These are phyloP conservation scores for Nothobranchius kuhntae DNA, from an alignment of 2,113 vertebrate genomes.

Conservation along the genomic window DNA sequence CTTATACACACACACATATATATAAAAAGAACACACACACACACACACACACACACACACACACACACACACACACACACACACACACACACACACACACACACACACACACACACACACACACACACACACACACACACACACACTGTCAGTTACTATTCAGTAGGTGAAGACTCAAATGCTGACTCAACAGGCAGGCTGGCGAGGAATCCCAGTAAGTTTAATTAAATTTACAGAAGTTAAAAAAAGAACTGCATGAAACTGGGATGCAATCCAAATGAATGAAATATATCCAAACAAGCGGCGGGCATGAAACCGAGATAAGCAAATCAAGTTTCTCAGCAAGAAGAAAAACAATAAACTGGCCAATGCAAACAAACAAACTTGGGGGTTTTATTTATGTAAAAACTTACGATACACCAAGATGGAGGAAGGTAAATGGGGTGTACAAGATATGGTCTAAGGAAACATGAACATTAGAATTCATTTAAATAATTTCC, in stretches of 20 bases:
- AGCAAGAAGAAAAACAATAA: neutral
- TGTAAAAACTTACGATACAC: neutral
- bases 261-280: neutral
- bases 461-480: neutral
- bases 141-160: constrained; percentile 21
- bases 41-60: neutral
- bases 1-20: neutral
- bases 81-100: no score
- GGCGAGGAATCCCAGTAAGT: neutral
- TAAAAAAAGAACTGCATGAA: neutral
- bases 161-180: neutral
- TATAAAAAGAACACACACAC: neutral
- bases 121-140: no score
- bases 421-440: neutral
- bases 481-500: no score
- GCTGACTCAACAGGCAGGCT: constrained; percentile 1
- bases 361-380: neutral
- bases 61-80: neutral
- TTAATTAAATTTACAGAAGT: constrained; percentile 1
- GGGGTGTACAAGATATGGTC: neutral
- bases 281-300: neutral
- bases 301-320: neutral
- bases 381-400: neutral
- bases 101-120: no score
- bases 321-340: neutral